phyloP scores from a whole-genome alignment of 2,888 invertebrate species.

The Eupithecia centaureata region DNA sequence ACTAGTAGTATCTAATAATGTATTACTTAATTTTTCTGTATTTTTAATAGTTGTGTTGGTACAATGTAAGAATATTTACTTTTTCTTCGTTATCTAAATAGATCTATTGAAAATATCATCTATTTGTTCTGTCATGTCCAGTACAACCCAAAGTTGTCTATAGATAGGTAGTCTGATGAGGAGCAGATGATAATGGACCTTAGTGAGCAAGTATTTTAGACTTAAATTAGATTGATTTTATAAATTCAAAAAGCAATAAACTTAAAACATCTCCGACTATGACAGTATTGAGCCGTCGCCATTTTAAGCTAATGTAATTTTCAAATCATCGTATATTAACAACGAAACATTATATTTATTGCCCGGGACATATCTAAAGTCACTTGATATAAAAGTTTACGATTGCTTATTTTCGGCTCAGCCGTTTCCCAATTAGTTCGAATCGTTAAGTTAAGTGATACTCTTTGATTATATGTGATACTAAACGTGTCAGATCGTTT shows the following conservation, averaged over 20 bases:
- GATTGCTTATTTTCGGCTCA: constrained; percentile 65
- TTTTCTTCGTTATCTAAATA: too few species aligned
- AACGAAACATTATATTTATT: constrained; percentile 11
- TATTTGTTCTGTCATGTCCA: too few species aligned
- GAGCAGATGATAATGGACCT: not conserved
- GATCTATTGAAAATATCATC: too few species aligned
- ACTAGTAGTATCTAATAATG: too few species aligned
- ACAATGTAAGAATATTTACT: too few species aligned
- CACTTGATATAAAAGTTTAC: constrained; percentile 67
- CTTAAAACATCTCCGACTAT: not conserved
- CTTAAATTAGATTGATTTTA: not conserved
- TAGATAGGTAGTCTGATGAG: too few species aligned
- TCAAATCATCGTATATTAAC: constrained; percentile 8
- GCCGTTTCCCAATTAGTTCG: constrained; percentile 72
- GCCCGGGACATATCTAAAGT: constrained; percentile 50
- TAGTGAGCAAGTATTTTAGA: not conserved
- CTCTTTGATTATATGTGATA: constrained; percentile 63
- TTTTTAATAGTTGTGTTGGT: too few species aligned
- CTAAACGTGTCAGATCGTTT: constrained; percentile 62
- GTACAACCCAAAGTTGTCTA: too few species aligned
- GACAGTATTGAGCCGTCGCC: not conserved
- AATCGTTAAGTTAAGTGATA: constrained; percentile 52
- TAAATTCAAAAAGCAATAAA: not conserved
- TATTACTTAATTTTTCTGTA: too few species aligned
- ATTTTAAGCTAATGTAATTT: constrained; percentile 1